Percentiles rank a stretch among this genome's conserved stretches.
These are phyloP conservation scores for Graptemys geographica DNA, from an alignment of 2,797 vertebrate species.

Conservation along the genomic window DNA sequence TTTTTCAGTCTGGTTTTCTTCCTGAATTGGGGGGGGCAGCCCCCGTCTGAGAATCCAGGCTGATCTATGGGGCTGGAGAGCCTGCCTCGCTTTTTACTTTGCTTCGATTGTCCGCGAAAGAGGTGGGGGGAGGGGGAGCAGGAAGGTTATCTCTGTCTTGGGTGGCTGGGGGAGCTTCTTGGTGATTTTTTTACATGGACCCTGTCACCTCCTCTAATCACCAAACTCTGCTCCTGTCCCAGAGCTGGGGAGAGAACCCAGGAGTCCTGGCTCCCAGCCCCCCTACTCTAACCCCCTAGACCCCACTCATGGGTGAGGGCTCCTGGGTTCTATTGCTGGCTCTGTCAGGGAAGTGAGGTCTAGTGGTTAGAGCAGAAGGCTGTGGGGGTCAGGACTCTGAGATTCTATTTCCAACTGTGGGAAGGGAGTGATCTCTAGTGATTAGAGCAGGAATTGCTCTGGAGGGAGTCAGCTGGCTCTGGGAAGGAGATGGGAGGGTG, in stretches of 20 bases:
- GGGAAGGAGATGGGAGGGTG: too few species aligned
- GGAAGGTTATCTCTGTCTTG: background rate
- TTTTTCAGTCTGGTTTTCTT: background rate
- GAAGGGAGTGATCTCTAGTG: background rate
- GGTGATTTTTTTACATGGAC: background rate
- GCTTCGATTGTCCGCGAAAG: background rate
- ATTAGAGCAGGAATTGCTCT: background rate
- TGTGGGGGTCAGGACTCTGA: too few species aligned
- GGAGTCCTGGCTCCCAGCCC: background rate
- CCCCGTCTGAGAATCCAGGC: background rate
- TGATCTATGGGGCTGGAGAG: background rate
- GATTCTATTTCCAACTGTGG: background rate
- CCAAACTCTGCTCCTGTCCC: background rate
- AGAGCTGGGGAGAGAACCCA: background rate
- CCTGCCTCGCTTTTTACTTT: background rate
- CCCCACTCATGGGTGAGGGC: background rate
- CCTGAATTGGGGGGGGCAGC: background rate
- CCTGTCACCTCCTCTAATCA: background rate
- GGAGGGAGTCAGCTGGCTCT: too few species aligned
- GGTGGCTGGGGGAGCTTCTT: background rate
- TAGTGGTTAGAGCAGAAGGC: background rate
- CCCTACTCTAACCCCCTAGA: background rate
- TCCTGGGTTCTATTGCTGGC: background rate
- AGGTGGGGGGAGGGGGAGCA: background rate
- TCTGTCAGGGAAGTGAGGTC: background rate